phyloP scores from a whole-genome alignment of 2,113 vertebrate species.

The Vidua chalybeata region DNA sequence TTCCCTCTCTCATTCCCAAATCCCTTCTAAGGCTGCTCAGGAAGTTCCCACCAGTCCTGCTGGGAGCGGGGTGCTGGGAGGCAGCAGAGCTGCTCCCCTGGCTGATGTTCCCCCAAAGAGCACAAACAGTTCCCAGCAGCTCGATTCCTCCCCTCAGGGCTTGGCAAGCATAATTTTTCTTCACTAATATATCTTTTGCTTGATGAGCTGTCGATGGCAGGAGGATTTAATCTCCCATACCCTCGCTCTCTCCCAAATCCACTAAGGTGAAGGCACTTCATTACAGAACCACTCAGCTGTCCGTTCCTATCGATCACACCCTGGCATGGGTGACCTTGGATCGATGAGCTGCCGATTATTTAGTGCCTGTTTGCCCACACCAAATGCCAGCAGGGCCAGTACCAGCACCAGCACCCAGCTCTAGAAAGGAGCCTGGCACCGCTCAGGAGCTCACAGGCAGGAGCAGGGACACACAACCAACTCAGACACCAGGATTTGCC shows the following conservation, averaged over 20 bases:
- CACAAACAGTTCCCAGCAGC: slow-evolving; percentile 6
- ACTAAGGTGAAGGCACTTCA: slow-evolving; percentile 69
- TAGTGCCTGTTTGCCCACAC: slow-evolving; percentile 54
- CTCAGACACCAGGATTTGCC: background rate
- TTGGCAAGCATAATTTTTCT: slow-evolving; percentile 44
- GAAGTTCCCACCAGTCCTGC: background rate
- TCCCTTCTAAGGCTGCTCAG: background rate
- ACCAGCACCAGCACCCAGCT: background rate
- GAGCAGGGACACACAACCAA: background rate
- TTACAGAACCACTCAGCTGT: slow-evolving; percentile 74
- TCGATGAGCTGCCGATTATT: slow-evolving; percentile 68
- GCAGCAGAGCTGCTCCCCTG: background rate
- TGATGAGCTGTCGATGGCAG: slow-evolving; percentile 50
- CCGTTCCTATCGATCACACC: slow-evolving; percentile 66
- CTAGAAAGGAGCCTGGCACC: background rate
- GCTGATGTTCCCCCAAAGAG: background rate
- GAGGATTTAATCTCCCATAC: slow-evolving; percentile 73
- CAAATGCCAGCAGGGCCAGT: background rate
- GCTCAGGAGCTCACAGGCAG: background rate
- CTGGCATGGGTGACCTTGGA: slow-evolving; percentile 70
- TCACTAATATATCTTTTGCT: slow-evolving; percentile 60
- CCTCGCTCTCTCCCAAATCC: slow-evolving; percentile 41
- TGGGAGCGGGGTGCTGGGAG: background rate
- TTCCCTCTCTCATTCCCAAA: background rate
- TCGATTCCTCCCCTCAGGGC: background rate